Evolutionary conservation across 2,797 vertebrate genomes (phyloP).

Genomic region (Tauraco hartlaubi): DNA sequence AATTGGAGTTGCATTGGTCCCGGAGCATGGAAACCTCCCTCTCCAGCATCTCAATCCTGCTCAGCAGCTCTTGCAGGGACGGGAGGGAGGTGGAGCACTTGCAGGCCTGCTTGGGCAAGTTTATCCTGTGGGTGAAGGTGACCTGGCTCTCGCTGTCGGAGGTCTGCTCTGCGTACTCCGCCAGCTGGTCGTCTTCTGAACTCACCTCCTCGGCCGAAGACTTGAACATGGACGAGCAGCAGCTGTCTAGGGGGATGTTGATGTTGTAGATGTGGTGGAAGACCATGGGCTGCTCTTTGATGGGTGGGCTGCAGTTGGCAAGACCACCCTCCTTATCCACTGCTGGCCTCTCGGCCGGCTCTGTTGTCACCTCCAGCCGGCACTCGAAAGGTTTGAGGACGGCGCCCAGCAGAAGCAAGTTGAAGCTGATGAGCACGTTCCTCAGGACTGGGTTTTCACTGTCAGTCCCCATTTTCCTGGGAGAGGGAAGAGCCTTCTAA

Average conservation of each 20-base stretch:
- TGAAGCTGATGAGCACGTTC: conserved; percentile 79
- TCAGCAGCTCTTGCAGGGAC: conserved; percentile 91
- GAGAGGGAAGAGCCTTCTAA: conserved; percentile 17
- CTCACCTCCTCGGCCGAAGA: conserved; percentile 75
- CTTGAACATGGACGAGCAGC: conserved; percentile 90
- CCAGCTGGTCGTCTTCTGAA: conserved; percentile 72
- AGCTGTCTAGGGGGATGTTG: conserved; percentile 91
- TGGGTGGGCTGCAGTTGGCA: conserved; percentile 82
- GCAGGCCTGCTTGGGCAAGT: conserved; percentile 94
- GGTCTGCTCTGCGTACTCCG: conserved; percentile 90
- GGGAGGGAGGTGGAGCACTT: conserved; percentile 84
- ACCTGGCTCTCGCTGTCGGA: conserved; percentile 93
- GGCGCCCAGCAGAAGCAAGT: conserved; percentile 77
- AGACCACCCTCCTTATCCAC: conserved; percentile 70
- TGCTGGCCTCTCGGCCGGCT: conserved; percentile 81
- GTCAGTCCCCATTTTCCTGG: conserved; percentile 79
- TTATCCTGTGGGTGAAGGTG: conserved; percentile 97
- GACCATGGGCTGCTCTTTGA: conserved; percentile 88
- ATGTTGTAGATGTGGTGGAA: conserved; percentile 99
- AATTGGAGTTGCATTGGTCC: conserved; percentile 89
- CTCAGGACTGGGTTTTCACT: conserved; percentile 74
- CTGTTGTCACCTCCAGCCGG: conserved; percentile 84
- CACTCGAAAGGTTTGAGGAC: conserved; percentile 79
- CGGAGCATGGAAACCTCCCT: conserved; percentile 93
- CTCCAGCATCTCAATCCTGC: conserved; percentile 95